A percentile compares a stretch with the other conserved stretches of the same genome.
phyloP scores from a whole-genome alignment of 2,888 invertebrate genomes.

The Orthonevra nobilis region DNA sequence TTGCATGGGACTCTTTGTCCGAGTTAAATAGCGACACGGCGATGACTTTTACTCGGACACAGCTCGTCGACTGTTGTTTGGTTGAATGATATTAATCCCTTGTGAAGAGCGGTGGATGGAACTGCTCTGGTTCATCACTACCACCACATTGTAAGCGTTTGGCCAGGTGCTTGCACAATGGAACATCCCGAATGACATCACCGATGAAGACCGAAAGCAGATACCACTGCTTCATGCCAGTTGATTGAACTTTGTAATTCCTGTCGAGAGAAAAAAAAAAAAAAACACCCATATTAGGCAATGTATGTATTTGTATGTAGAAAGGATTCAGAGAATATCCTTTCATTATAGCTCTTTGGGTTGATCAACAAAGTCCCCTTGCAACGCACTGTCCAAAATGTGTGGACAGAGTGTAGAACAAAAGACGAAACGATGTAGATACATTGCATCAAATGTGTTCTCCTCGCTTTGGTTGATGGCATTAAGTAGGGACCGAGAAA shows the following conservation, averaged over 20 bases:
- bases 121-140: slow-evolving; percentile 77
- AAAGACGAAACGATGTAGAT: background rate
- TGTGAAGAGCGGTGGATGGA: slow-evolving; percentile 72
- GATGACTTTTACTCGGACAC: slow-evolving; percentile 8
- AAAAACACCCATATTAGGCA: slow-evolving; percentile 63
- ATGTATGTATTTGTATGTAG: slow-evolving; percentile 1
- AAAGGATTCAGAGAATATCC: slow-evolving; percentile 7
- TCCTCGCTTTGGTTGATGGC: slow-evolving; percentile 31
- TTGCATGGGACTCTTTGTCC: slow-evolving; percentile 13
- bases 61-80: slow-evolving; percentile 45
- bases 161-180: slow-evolving; percentile 89
- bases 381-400: slow-evolving; percentile 46
- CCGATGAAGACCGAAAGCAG: slow-evolving; percentile 92
- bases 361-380: slow-evolving; percentile 30
- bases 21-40: slow-evolving; percentile 39
- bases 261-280: slow-evolving; percentile 80
- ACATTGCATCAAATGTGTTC: slow-evolving; percentile 22
- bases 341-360: slow-evolving; percentile 48
- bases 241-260: slow-evolving; percentile 88
- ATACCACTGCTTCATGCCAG: slow-evolving; percentile 89
- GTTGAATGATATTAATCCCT: slow-evolving; percentile 66
- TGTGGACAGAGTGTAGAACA: slow-evolving; percentile 15
- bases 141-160: slow-evolving; percentile 85
- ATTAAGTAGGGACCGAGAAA: slow-evolving; percentile 27
- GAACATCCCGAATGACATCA: slow-evolving; percentile 90